Evolutionary conservation across 1,140 invertebrate species (phyloP).

Genomic region (Camponotus vicinus): DNA sequence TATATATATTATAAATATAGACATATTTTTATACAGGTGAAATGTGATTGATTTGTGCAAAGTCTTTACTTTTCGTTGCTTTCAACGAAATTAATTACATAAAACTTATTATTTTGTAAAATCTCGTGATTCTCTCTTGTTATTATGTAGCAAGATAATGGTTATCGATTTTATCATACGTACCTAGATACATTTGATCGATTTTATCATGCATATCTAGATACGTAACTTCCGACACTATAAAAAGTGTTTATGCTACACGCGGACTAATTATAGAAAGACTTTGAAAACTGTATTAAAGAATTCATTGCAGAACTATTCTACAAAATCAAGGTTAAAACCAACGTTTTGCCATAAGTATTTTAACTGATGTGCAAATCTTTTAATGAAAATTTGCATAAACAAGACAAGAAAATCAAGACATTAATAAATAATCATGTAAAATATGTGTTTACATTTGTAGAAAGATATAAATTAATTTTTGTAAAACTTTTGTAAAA

Average conservation of each 20-base stretch:
- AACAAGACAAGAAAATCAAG: neutral
- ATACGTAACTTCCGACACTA: neutral
- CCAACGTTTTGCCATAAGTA: neutral
- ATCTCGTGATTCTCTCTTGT: neutral
- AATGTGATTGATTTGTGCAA: neutral
- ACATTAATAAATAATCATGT: no score
- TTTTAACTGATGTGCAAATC: neutral
- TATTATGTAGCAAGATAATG: neutral
- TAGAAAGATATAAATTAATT: no score
- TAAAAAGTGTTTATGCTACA: neutral
- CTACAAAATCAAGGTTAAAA: neutral
- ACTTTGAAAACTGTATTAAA: constrained; percentile 4
- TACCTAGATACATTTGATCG: neutral
- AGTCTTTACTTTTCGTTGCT: neutral
- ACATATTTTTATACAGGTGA: neutral
- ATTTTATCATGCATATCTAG: constrained; percentile 15
- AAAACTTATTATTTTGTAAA: constrained; percentile 1
- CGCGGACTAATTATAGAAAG: constrained; percentile 8
- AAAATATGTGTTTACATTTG: no score
- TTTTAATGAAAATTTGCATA: neutral
- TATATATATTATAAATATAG: neutral
- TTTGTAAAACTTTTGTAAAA: no score
- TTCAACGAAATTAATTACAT: neutral
- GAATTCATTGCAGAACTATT: constrained; percentile 1
- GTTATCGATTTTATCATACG: constrained; percentile 28